Conservation (phyloP, 2,797 vertebrate genomes). For the Lepilemur septentrionalis region DNA sequence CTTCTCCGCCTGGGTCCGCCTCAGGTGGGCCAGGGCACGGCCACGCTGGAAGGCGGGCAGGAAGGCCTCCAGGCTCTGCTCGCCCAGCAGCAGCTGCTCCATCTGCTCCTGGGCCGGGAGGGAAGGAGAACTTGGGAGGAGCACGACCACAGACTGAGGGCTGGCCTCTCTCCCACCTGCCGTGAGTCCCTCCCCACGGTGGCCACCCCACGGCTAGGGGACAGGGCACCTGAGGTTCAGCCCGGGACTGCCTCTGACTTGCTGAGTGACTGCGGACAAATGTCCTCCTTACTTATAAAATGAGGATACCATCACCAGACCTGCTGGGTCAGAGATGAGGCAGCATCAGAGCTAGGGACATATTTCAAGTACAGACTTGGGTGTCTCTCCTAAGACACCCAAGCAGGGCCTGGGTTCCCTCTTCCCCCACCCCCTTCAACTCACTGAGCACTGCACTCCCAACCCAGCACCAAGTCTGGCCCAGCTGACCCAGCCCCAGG, state of each 20-base stretch:
- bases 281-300: neutral
- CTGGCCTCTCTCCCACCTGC: neutral
- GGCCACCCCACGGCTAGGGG: neutral
- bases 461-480: neutral
- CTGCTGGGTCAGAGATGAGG: neutral
- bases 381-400: neutral
- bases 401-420: neutral
- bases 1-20: constrained; percentile 84
- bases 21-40: constrained; percentile 81
- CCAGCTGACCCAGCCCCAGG: neutral
- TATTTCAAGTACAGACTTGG: neutral
- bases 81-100: constrained; percentile 83
- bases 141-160: neutral
- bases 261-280: neutral
- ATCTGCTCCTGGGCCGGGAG: constrained; percentile 80
- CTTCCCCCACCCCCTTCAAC: neutral
- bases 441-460: neutral
- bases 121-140: neutral
- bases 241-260: neutral
- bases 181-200: neutral
- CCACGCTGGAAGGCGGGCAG: constrained; percentile 85
- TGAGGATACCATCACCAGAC: neutral
- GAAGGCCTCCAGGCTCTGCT: constrained; percentile 83
- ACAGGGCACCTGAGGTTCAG: neutral
- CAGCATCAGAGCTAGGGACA: neutral